Evolutionary conservation across 2,113 vertebrate species (phyloP), one percentile per base, ranked within the genome.

Genomic region (Cacatua alba): DNA sequence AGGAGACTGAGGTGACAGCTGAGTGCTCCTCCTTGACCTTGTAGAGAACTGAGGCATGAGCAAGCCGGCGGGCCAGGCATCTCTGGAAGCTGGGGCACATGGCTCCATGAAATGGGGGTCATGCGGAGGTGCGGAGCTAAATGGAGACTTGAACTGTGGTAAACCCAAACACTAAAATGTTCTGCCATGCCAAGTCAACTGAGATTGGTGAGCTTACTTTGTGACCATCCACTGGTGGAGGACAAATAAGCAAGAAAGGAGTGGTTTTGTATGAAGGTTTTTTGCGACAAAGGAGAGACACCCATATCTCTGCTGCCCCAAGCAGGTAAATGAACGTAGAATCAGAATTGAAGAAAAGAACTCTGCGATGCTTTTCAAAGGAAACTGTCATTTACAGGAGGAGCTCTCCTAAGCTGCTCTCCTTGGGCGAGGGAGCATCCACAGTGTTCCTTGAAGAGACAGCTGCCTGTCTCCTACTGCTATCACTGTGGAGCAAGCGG

Each of bases 401-500:
- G 8, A 62, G 43, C 21, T 76, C 71, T 82, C 25, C 26, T 16
- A 33, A 60, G 18, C 49, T 57, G 31, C 68, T 60, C 33, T 71
- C 41, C 59, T 28, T 52, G 60, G 46, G 33, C 1, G 3, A 68
- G 65, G 72, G 17, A 63, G 12, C 51, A 59, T 10, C n/a, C 10
- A 13, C 33, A 20, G 10, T 1, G 1, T 18, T 48, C 23, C 74
- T 48, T 7, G 15, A 28, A 11, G 35, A 25, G 74, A 63, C 41
- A 46, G 68, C 35, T 67, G 28, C 37, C 68, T 29, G 15, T 23
- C 7, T 82, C 48, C 72, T 33, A 13, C 37, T 3, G 6, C n/a
- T 43, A 7, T 43, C 4, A 8, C 57, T 11, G 7, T 0, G 4
- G 23, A 80, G 52, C 23, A 68, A 49, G 51, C 0, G 6, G 37